A percentile compares a stretch with the other conserved stretches of the same genome.
phyloP scores from a whole-genome alignment of 35 echinoderm and acorn worm genomes.

The Heliocidaris tuberculata region DNA sequence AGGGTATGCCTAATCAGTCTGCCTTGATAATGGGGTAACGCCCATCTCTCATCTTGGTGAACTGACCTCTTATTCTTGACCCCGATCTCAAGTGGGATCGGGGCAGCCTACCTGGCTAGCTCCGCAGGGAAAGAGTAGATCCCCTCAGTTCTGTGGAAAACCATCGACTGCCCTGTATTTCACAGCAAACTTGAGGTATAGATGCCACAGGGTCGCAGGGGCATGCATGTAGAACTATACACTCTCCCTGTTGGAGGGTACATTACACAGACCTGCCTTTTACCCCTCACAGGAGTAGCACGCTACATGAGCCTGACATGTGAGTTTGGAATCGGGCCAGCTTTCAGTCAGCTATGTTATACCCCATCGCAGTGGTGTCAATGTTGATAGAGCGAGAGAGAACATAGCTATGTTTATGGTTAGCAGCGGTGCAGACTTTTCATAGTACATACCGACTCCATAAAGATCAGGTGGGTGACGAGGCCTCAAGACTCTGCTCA shows the following conservation, averaged over 20 bases:
- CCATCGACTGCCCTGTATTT: not conserved
- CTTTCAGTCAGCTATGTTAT: conserved; percentile 8
- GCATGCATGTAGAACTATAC: not conserved
- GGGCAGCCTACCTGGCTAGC: not conserved
- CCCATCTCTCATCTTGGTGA: not conserved
- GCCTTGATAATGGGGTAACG: not conserved
- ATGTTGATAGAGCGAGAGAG: not conserved
- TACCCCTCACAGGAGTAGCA: not conserved
- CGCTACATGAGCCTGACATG: not conserved
- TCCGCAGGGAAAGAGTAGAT: not conserved
- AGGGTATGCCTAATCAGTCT: not conserved
- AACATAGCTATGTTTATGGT: conserved; percentile 5
- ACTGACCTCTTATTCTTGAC: not conserved
- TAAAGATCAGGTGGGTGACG: not conserved
- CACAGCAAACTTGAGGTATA: not conserved
- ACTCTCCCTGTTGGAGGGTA: not conserved
- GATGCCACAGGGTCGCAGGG: not conserved
- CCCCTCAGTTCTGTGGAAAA: not conserved
- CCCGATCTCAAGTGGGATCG: not conserved
- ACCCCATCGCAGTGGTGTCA: not conserved
- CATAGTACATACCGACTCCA: not conserved
- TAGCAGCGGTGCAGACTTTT: not conserved
- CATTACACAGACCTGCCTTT: not conserved
- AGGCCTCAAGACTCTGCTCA: no score
- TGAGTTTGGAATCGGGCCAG: conserved; percentile 28